phyloP scores from a whole-genome alignment of 35 echinoderm and acorn worm genomes.

The Patiria miniata region DNA sequence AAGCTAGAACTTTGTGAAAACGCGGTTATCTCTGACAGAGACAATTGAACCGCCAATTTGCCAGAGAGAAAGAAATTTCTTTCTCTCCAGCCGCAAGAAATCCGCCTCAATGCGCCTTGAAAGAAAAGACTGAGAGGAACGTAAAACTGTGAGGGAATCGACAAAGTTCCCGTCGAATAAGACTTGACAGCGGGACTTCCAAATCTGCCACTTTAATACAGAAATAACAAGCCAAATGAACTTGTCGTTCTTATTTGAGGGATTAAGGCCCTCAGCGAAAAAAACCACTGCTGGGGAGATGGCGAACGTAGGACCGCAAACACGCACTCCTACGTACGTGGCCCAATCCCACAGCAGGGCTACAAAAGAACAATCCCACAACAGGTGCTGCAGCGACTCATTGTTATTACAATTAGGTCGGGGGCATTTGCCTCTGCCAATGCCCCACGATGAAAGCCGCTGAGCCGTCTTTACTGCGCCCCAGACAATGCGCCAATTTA shows the following conservation, averaged over 20 bases:
- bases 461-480: no score
- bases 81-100: neutral
- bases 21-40: no score
- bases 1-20: no score
- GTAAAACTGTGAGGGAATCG: no score
- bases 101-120: neutral
- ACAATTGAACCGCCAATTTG: no score
- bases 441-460: no score
- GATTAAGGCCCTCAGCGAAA: neutral
- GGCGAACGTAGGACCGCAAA: neutral
- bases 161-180: neutral
- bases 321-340: neutral
- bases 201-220: neutral
- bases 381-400: neutral
- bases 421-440: neutral
- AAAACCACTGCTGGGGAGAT: neutral
- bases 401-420: neutral
- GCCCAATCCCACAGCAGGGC: neutral
- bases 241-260: no score
- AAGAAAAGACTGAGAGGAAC: neutral
- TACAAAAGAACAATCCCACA: neutral
- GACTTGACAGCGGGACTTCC: neutral
- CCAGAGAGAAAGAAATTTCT: no score
- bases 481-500: no score
- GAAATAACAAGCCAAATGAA: neutral